phyloP scores from a whole-genome alignment of 2,113 vertebrate genomes.

The Austrofundulus limnaeus region DNA sequence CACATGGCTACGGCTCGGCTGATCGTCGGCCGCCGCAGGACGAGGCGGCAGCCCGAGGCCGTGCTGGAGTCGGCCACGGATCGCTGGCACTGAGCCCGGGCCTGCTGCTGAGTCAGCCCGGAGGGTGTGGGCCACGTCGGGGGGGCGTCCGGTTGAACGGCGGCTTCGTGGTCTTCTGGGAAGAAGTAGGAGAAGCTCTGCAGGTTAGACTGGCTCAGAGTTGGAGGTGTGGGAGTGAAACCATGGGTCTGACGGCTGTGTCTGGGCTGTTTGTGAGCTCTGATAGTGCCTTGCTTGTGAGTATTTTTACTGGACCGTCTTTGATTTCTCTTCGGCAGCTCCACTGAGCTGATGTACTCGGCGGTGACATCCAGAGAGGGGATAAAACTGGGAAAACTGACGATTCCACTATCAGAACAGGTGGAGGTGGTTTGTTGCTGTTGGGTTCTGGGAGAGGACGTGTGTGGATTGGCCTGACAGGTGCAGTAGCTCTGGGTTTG shows the following conservation, averaged over 20 bases:
- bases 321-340: slow-evolving; percentile 32
- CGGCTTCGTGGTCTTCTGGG: slow-evolving; percentile 84
- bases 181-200: slow-evolving; percentile 87
- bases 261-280: slow-evolving; percentile 36
- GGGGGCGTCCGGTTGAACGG: slow-evolving; percentile 57
- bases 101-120: slow-evolving; percentile 76
- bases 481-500: slow-evolving; percentile 74
- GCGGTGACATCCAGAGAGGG: slow-evolving; percentile 85
- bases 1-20: slow-evolving; percentile 79
- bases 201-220: slow-evolving; percentile 78
- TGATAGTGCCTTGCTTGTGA: background rate
- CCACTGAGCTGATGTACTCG: slow-evolving; percentile 78
- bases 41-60: slow-evolving; percentile 73
- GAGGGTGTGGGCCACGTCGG: slow-evolving; percentile 86
- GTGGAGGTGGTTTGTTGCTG: slow-evolving; percentile 35
- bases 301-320: slow-evolving; percentile 5
- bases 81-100: slow-evolving; percentile 73
- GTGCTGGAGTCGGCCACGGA: slow-evolving; percentile 82
- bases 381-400: slow-evolving; percentile 78
- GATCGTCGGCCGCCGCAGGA: slow-evolving; percentile 70
- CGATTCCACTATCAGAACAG: slow-evolving; percentile 74
- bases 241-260: slow-evolving; percentile 68
- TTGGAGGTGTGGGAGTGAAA: slow-evolving; percentile 71
- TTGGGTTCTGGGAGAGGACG: slow-evolving; percentile 48
- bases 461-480: slow-evolving; percentile 65